Conservation (phyloP, 2,797 vertebrate genomes). For the Helostoma temminkii region DNA sequence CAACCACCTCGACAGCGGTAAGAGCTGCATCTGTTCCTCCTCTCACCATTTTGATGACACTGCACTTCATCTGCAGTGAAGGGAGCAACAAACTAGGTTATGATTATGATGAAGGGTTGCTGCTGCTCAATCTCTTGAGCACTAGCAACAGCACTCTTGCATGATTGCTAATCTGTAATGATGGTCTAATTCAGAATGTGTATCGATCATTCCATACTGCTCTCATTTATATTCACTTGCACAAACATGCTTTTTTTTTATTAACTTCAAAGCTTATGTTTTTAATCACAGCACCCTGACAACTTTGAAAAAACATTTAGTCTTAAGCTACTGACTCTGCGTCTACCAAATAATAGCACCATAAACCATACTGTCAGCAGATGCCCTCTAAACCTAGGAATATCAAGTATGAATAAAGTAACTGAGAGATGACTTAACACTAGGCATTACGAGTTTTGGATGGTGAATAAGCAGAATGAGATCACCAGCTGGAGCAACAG, state of each 20-base stretch:
- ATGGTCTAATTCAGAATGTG: neutral
- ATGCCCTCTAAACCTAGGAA: conserved; percentile 46
- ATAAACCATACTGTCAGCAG: conserved; percentile 52
- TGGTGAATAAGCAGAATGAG: conserved; percentile 28
- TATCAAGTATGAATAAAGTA: conserved; percentile 47
- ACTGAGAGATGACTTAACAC: conserved; percentile 19
- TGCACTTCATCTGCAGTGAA: conserved; percentile 9
- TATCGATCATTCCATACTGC: neutral
- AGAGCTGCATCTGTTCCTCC: conserved; percentile 68
- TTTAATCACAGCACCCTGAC: conserved; percentile 19
- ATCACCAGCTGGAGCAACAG: conserved; percentile 18
- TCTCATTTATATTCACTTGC: conserved; percentile 39
- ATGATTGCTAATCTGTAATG: neutral
- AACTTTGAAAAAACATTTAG: conserved; percentile 30
- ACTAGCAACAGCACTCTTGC: neutral
- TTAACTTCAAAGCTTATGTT: conserved; percentile 22
- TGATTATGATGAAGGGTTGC: neutral
- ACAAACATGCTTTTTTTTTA: conserved; percentile 3
- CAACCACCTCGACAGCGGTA: conserved; percentile 97
- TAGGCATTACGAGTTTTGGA: neutral
- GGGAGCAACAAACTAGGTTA: conserved; percentile 10
- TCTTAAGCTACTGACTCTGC: conserved; percentile 36
- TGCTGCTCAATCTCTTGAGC: neutral
- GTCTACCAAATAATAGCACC: conserved; percentile 32
- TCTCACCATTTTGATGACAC: conserved; percentile 9